Percentiles rank a stretch among this genome's conserved stretches.
Conservation (phyloP, 2,888 invertebrate species). For the Aethes cnicana region DNA sequence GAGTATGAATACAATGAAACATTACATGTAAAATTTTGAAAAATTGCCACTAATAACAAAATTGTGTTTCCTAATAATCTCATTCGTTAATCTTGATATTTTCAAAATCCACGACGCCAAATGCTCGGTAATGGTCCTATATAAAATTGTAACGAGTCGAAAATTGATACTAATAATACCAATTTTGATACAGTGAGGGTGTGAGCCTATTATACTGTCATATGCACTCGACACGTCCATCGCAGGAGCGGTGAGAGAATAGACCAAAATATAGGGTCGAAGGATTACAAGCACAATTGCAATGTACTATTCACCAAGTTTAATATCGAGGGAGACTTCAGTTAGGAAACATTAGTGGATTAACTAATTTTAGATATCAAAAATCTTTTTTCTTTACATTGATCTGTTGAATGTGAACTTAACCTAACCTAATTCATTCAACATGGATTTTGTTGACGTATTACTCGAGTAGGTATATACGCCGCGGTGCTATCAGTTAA, state of each 20-base stretch:
- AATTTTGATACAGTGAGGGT: conserved; percentile 62
- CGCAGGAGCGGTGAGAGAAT: conserved; percentile 45
- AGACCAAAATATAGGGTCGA: conserved; percentile 32
- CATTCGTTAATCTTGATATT: no score
- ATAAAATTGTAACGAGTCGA: conserved; percentile 37
- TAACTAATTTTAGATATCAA: conserved; percentile 9
- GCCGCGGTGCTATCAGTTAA: no score
- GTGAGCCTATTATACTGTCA: conserved; percentile 78
- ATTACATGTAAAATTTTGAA: no score
- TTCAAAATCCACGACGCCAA: no score
- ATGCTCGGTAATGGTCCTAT: conserved; percentile 12
- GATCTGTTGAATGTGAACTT: no score
- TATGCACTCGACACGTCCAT: conserved; percentile 61
- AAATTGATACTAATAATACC: conserved; percentile 62
- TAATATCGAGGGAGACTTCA: conserved; percentile 7
- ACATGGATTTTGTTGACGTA: no score
- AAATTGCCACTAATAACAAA: no score
- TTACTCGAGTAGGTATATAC: no score
- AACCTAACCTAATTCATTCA: no score
- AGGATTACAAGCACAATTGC: conserved; percentile 44
- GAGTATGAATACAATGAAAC: no score
- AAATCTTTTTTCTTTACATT: no score
- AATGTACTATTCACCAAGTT: conserved; percentile 44
- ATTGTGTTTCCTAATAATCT: no score
- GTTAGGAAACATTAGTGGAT: conserved; percentile 11